Base-by-base conservation (phyloP, 2,113 vertebrate species). In the Archilochus colubris region DNA sequence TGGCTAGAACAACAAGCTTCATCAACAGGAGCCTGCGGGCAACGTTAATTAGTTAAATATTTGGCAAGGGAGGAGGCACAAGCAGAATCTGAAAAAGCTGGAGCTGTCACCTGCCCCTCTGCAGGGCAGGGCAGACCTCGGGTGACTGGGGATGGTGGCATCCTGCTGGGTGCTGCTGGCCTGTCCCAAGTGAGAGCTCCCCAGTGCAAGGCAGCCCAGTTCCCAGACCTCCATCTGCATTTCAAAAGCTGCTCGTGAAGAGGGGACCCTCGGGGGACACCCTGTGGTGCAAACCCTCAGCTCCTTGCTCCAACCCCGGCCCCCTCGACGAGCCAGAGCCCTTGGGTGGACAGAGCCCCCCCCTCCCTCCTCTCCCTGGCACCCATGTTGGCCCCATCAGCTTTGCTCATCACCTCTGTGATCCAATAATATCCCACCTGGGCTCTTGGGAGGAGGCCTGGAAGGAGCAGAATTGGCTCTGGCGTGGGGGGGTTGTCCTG, bases 11-110 rank as follows among this genome's bases (percentile, higher is more conserved):
- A 70, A 67, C 69, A 68, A 93, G 77, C 94, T 85, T 62, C 27
- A 11, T 88, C 54, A 94, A 81, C 89, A 91, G 91, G 44, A 86
- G 91, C 86, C 79, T 7, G 82, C 14, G 48, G 77, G 74, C 93
- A 82, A 73, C 7, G 19, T 66, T 96, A 66, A 89, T 85, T 61
- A 38, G 69, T 63, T 22, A 61, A 94, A 94, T 85, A 89, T 94
- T 92, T 92, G 93, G 81, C 36, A 55, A 79, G 28, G 44, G 15
- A 76, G 48, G 38, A 74, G 36, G 75, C 40, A 36, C 36, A 61
- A 58, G 55, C 74, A 69, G 70, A 62, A 91, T 66, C 40, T 28
- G 66, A 51, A 74, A 25, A 16, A 69, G 24, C 7, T 1, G 51
- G 40, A 30, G 64, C 27, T n/a, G 72, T 70, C 51, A 27, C 28